These are phyloP conservation scores for Orthosia cruda DNA, from an alignment of 2,888 invertebrate genomes.

Conservation along the genomic window DNA sequence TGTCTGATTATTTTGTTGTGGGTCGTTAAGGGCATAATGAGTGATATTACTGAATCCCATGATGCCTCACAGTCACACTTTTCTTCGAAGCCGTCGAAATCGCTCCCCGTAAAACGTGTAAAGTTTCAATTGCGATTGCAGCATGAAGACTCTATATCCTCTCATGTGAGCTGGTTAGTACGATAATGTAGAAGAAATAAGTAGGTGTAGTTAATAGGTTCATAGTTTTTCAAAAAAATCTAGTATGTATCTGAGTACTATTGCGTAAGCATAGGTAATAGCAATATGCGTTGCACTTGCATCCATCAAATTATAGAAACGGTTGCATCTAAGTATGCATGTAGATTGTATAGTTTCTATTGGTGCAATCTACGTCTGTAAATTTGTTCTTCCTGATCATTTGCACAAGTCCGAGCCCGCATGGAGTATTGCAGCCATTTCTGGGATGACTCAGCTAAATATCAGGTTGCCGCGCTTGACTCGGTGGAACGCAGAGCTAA, in stretches of 20 bases:
- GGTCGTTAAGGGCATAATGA: background rate
- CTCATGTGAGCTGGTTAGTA: slow-evolving; percentile 8
- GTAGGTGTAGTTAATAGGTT: background rate
- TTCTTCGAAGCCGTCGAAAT: background rate
- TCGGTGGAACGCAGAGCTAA: too few relatives aligned
- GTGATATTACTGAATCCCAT: background rate
- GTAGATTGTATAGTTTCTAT: too few relatives aligned
- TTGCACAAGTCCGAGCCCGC: too few relatives aligned
- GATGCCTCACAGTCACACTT: background rate
- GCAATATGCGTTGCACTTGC: too few relatives aligned
- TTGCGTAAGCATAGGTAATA: too few relatives aligned
- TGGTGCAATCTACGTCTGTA: background rate
- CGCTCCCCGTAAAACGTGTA: background rate
- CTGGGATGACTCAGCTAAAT: too few relatives aligned
- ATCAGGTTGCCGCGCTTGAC: too few relatives aligned
- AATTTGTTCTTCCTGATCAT: background rate
- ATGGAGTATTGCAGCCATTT: too few relatives aligned
- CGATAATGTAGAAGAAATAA: background rate
- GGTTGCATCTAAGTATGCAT: too few relatives aligned
- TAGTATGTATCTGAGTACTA: background rate
- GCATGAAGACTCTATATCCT: background rate
- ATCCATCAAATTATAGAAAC: too few relatives aligned
- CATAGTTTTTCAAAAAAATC: background rate
- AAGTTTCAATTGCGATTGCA: background rate
- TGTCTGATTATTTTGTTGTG: slow-evolving; percentile 6